These are phyloP conservation scores for Alligator mississippiensis DNA, from an alignment of 2,113 vertebrate genomes.

Conservation along the genomic window DNA sequence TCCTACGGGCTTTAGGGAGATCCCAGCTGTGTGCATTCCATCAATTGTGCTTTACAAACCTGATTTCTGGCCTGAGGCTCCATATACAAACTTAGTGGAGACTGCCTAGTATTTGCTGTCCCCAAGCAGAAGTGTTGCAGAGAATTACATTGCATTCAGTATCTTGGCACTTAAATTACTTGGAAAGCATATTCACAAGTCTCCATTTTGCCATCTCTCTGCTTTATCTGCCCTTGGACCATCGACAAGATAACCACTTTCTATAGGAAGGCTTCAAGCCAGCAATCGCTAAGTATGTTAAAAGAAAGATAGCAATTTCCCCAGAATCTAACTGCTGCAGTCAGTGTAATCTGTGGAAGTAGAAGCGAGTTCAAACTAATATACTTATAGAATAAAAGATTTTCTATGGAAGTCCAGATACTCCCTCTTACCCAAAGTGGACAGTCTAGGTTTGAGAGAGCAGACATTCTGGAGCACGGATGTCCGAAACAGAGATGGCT, in stretches of 20 bases:
- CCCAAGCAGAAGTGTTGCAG: not conserved
- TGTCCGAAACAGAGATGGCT: not conserved
- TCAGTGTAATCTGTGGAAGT: not conserved
- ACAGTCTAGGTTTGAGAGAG: not conserved
- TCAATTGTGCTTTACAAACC: no score
- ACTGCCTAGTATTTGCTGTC: no score
- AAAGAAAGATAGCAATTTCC: not conserved
- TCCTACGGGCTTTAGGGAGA: no score
- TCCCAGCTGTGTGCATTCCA: no score
- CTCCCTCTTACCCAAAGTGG: not conserved
- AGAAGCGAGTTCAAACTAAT: not conserved
- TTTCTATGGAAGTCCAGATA: rapidly evolving
- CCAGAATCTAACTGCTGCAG: not conserved
- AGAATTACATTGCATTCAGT: not conserved
- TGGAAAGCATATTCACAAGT: not conserved
- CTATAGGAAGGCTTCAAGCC: not conserved
- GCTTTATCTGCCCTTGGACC: not conserved
- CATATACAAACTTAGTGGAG: no score
- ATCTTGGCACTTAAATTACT: not conserved
- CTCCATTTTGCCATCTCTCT: not conserved
- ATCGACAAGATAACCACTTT: not conserved
- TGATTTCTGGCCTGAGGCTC: no score
- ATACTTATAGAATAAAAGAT: not conserved
- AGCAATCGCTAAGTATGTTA: not conserved
- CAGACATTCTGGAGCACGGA: not conserved